Conservation (phyloP, 2,797 vertebrate genomes). For the Eremophila alpestris region DNA sequence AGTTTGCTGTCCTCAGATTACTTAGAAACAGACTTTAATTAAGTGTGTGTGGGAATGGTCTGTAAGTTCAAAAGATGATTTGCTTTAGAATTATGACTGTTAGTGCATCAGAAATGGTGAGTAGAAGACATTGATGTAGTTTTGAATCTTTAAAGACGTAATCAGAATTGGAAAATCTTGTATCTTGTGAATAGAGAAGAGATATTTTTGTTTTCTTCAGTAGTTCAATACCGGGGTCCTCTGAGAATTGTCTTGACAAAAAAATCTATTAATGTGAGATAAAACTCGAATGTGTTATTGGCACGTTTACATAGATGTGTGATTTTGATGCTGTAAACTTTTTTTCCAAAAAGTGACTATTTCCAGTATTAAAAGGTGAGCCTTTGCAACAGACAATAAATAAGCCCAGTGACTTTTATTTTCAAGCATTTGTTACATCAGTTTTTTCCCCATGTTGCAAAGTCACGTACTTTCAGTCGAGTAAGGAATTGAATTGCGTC, state of each 20-base stretch:
- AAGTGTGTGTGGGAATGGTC: background rate
- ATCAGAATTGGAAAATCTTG: background rate
- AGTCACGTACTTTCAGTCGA: slow-evolving; percentile 23
- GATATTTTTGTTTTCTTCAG: background rate
- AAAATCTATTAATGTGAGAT: background rate
- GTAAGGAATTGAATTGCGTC: slow-evolving; percentile 37
- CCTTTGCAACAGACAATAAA: background rate
- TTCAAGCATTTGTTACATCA: background rate
- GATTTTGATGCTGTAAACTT: background rate
- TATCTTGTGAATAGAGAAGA: background rate
- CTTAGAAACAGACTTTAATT: background rate
- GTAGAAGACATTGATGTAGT: background rate
- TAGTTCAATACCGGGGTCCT: background rate
- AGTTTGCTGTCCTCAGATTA: background rate
- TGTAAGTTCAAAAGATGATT: background rate
- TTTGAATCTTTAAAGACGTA: background rate
- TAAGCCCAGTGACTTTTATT: background rate
- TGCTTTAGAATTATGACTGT: background rate
- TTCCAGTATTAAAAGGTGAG: background rate
- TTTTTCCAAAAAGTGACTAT: background rate
- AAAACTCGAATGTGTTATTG: background rate
- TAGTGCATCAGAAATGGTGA: background rate
- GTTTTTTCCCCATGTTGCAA: background rate
- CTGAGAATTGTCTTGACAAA: background rate
- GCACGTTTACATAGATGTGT: background rate